Conservation (phyloP, 2,888 invertebrate species). For the Caenorhabditis afra region DNA sequence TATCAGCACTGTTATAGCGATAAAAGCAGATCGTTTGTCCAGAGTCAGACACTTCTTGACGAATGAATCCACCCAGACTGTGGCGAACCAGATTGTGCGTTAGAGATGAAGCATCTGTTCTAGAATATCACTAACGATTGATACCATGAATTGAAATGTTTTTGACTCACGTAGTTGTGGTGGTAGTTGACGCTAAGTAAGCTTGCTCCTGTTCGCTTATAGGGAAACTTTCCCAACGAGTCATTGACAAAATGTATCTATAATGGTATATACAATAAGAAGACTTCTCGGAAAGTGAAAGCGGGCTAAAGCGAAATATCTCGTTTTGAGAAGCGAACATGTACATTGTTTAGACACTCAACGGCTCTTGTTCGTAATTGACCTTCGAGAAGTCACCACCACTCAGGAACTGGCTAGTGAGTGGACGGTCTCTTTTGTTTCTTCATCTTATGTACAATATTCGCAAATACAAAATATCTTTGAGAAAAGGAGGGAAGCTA, state of each 20-base stretch:
- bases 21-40: slow-evolving; percentile 76
- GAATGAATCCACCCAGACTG: slow-evolving; percentile 69
- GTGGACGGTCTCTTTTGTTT: slow-evolving; percentile 37
- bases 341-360: slow-evolving; percentile 27
- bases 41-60: slow-evolving; percentile 75
- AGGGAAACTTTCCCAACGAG: slow-evolving; percentile 74
- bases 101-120: slow-evolving; percentile 5
- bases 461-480: slow-evolving; percentile 39
- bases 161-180: slow-evolving; percentile 58
- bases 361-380: slow-evolving; percentile 30
- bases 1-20: slow-evolving; percentile 64
- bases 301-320: not conserved
- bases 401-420: slow-evolving; percentile 18
- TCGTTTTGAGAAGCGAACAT: not conserved
- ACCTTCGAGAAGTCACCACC: slow-evolving; percentile 40
- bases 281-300: slow-evolving; percentile 1
- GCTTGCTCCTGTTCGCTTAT: slow-evolving; percentile 75
- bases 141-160: slow-evolving; percentile 4
- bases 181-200: slow-evolving; percentile 71
- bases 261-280: not conserved
- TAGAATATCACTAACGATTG: slow-evolving; percentile 6
- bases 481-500: not conserved
- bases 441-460: slow-evolving; percentile 18
- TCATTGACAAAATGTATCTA: slow-evolving; percentile 31
- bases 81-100: slow-evolving; percentile 47